Base-by-base conservation (phyloP, 2,797 vertebrate genomes). In the Melopsittacus undulatus region DNA sequence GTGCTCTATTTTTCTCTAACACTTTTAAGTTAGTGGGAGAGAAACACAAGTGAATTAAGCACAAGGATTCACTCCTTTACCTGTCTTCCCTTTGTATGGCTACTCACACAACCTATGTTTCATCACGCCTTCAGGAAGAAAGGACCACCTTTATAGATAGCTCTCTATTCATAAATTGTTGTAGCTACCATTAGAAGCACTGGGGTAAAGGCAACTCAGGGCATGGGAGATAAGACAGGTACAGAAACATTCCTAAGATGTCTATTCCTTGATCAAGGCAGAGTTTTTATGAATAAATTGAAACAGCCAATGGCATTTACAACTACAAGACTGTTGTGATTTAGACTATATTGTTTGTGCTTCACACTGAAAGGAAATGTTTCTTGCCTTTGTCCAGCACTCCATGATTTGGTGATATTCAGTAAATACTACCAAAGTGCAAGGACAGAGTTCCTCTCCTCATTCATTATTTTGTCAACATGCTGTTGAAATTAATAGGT, bases 391-490 rank as follows among this genome's bases (percentile, higher is more conserved):
- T 87, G 30, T 76, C 46, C 51, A 83, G 72, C 40, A 61, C 29
- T 45, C 29, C 3, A 3, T 43, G 75, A 73, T 78, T 78, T 73
- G 38, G 59, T 2, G 4, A 80, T n/a, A 69, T 13, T 80, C n/a
- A 67, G 72, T 87, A 94, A 94, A 85, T 74, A 78, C 36, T 78
- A 90, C 34, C 7, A 15, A 62, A 92, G 68, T 27, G 72, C 13
- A 85, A 80, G 82, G 91, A 80, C 7, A 56, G 49, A 54, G 48
- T 46, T 91, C 8, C 20, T 83, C n/a, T 85, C 38, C 40, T 90
- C 66, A 88, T 91, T 88, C 32, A 57, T 86, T 94, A 78, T 81
- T 92, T 88, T 94, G 62, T 72, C 66, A 91, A 66, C 51, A 62
- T 40, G 51, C 42, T 81, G 66, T 61, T 81, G 34, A 91, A 96